These are phyloP conservation scores for Therioaphis trifolii DNA, from an alignment of 2,888 invertebrate species.

Conservation along the genomic window DNA sequence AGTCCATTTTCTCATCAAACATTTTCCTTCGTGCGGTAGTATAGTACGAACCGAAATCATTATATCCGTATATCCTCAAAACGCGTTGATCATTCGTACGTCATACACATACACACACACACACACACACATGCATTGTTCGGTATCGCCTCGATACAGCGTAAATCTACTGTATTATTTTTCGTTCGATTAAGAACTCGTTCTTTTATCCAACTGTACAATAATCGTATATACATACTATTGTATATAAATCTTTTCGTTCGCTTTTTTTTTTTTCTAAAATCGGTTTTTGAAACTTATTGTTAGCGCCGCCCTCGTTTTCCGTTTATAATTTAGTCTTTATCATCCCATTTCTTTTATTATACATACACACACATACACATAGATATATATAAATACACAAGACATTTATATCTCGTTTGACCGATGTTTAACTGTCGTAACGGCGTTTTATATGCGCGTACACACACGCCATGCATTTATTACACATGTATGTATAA, in stretches of 20 bases:
- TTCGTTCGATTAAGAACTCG: slow-evolving; percentile 26
- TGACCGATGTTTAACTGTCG: too few species aligned
- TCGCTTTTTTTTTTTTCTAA: background rate
- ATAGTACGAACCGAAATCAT: background rate
- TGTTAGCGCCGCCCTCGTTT: background rate
- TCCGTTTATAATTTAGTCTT: background rate
- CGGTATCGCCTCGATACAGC: background rate
- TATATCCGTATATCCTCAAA: background rate
- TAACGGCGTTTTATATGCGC: too few species aligned
- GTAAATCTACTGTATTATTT: slow-evolving; percentile 17
- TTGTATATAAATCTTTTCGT: slow-evolving; percentile 7
- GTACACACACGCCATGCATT: too few species aligned
- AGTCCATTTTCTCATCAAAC: background rate
- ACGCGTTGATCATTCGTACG: background rate
- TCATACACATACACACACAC: too few species aligned
- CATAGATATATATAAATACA: too few species aligned
- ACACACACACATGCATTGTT: too few species aligned
- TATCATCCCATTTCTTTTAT: background rate
- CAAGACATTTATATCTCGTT: background rate
- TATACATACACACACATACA: too few species aligned
- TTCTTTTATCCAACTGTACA: background rate
- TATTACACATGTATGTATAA: too few species aligned
- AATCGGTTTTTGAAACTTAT: slow-evolving; percentile 24
- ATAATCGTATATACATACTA: background rate
- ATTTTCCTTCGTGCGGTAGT: background rate